phyloP scores from a whole-genome alignment of 2,797 vertebrate species.

The Microcaecilia unicolor region DNA sequence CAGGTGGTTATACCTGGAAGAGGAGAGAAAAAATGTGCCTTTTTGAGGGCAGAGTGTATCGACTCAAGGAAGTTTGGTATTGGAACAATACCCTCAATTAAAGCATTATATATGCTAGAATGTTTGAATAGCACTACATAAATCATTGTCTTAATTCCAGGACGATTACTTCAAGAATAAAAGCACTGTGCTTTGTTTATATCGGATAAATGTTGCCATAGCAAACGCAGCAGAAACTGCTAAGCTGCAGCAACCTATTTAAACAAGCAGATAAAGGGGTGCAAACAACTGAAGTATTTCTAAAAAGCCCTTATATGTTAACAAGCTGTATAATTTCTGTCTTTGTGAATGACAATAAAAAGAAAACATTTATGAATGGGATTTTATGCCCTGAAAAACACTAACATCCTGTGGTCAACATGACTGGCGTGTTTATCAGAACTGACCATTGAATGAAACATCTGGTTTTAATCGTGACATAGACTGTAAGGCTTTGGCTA shows the following conservation, averaged over 20 bases:
- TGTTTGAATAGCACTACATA: conserved; percentile 28
- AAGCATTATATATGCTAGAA: conserved; percentile 18
- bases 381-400: conserved; percentile 57
- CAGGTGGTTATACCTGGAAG: too few species aligned
- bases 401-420: conserved; percentile 53
- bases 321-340: conserved; percentile 34
- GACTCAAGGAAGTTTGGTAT: conserved; percentile 11
- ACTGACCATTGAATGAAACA: conserved; percentile 68
- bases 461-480: conserved; percentile 69
- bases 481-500: conserved; percentile 58
- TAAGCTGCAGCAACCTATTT: conserved; percentile 16
- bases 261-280: conserved; percentile 17
- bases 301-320: background rate
- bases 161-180: conserved; percentile 36
- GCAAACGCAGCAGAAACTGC: conserved; percentile 23
- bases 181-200: conserved; percentile 38
- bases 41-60: too few species aligned
- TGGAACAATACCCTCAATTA: conserved; percentile 30
- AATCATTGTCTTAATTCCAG: conserved; percentile 21
- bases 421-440: conserved; percentile 66
- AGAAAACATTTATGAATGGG: background rate
- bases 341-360: conserved; percentile 10
- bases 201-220: conserved; percentile 24
- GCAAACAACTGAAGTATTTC: background rate
- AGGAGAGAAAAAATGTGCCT: too few species aligned